Percentiles rank a stretch among this genome's conserved stretches.
These are phyloP conservation scores for Calidris pygmaea DNA, from an alignment of 2,113 vertebrate genomes.

Conservation along the genomic window DNA sequence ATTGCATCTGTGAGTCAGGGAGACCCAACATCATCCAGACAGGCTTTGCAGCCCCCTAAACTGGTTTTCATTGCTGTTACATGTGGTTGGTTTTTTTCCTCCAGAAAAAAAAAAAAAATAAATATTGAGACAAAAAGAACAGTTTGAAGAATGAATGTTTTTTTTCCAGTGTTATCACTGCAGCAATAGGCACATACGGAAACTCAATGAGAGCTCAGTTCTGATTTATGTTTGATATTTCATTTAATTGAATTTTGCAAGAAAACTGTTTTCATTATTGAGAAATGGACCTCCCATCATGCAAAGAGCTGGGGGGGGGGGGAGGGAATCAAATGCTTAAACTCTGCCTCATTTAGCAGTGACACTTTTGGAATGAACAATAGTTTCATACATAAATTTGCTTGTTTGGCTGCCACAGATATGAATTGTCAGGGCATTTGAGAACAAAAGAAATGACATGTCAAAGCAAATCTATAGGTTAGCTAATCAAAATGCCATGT, in stretches of 20 bases:
- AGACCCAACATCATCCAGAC: background rate
- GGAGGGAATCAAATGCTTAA: constrained; percentile 12
- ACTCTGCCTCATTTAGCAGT: constrained; percentile 46
- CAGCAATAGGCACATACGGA: constrained; percentile 33
- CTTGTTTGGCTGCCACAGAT: constrained; percentile 42
- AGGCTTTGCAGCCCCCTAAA: background rate
- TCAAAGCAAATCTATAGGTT: constrained; percentile 32
- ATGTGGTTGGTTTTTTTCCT: background rate
- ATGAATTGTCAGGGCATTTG: constrained; percentile 34
- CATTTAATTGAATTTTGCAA: constrained; percentile 60
- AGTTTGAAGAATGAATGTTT: background rate
- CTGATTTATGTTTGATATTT: constrained; percentile 52
- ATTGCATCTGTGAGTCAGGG: background rate
- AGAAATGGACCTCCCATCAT: constrained; percentile 61
- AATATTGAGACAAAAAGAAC: background rate
- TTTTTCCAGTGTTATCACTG: background rate
- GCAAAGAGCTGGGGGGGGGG: background rate
- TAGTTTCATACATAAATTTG: constrained; percentile 26
- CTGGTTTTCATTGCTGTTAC: background rate
- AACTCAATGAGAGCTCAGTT: background rate
- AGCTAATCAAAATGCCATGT: constrained; percentile 39
- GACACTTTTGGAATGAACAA: constrained; percentile 44
- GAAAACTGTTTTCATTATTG: constrained; percentile 60
- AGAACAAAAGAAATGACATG: constrained; percentile 34
- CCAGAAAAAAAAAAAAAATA: background rate